These are phyloP conservation scores for Agrilus mali DNA, from an alignment of 2,888 invertebrate genomes.

Conservation along the genomic window DNA sequence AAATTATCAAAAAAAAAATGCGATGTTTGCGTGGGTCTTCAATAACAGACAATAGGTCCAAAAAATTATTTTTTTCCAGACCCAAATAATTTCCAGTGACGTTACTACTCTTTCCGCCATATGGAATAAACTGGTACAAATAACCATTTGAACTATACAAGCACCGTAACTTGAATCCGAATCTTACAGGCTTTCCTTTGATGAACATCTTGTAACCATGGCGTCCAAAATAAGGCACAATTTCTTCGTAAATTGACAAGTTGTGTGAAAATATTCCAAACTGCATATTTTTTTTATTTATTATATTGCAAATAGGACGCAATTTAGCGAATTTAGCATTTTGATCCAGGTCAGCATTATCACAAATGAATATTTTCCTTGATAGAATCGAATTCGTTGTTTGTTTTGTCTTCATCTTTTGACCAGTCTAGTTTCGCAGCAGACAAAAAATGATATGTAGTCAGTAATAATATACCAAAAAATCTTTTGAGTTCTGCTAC, in stretches of 20 bases:
- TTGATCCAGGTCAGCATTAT: slow-evolving; percentile 13
- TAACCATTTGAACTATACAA: slow-evolving; percentile 16
- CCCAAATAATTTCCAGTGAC: slow-evolving; percentile 3
- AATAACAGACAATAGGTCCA: slow-evolving; percentile 11
- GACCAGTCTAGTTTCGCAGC: slow-evolving; percentile 4
- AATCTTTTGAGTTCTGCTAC: background rate
- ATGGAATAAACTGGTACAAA: slow-evolving; percentile 15
- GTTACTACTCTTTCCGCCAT: slow-evolving; percentile 13
- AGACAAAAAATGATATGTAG: background rate
- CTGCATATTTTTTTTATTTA: slow-evolving; percentile 15
- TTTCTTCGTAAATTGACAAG: slow-evolving; percentile 18
- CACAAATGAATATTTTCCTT: no score
- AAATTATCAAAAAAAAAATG: background rate
- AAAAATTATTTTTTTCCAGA: slow-evolving; percentile 14
- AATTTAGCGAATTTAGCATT: slow-evolving; percentile 19
- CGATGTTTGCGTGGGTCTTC: background rate
- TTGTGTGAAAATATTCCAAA: slow-evolving; percentile 16
- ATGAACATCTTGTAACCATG: no score
- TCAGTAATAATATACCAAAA: background rate
- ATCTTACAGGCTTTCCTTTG: slow-evolving; percentile 19
- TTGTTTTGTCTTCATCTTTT: slow-evolving; percentile 9
- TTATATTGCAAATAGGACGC: slow-evolving; percentile 14
- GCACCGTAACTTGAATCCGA: slow-evolving; percentile 18
- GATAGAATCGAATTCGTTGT: no score
- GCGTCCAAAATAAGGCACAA: slow-evolving; percentile 17